Conservation (phyloP, 2,113 vertebrate species). For the Larimichthys polyactis region DNA sequence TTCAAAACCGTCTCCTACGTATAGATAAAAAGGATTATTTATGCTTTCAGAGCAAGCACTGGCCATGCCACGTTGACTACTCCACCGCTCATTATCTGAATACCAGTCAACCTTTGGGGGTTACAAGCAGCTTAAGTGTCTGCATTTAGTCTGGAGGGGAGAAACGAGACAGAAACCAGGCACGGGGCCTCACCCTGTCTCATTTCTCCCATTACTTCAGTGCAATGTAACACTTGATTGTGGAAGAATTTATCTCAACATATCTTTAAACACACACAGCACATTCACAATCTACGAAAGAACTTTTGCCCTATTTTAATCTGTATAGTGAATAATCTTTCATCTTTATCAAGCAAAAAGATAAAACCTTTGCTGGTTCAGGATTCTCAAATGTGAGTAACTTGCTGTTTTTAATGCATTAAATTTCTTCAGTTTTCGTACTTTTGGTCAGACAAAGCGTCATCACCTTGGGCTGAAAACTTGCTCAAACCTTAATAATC, state of each 20-base stretch:
- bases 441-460: neutral
- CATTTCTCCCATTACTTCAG: neutral
- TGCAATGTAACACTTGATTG: neutral
- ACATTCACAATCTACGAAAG: neutral
- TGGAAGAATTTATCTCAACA: conserved; percentile 14
- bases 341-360: neutral
- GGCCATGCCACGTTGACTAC: conserved; percentile 42
- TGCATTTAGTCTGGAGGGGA: conserved; percentile 47
- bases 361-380: no score
- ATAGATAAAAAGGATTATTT: conserved; percentile 61
- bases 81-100: conserved; percentile 59
- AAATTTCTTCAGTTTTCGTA: neutral
- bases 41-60: conserved; percentile 49
- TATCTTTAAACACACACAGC: neutral
- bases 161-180: conserved; percentile 39
- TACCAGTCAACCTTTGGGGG: conserved; percentile 59
- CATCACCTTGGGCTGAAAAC: neutral
- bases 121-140: conserved; percentile 57
- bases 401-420: neutral
- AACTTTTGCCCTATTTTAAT: no score
- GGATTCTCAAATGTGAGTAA: no score
- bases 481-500: neutral
- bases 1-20: conserved; percentile 21
- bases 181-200: conserved; percentile 12
- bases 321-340: no score